These are phyloP conservation scores for Menura novaehollandiae DNA, from an alignment of 2,113 vertebrate species.

Conservation along the genomic window DNA sequence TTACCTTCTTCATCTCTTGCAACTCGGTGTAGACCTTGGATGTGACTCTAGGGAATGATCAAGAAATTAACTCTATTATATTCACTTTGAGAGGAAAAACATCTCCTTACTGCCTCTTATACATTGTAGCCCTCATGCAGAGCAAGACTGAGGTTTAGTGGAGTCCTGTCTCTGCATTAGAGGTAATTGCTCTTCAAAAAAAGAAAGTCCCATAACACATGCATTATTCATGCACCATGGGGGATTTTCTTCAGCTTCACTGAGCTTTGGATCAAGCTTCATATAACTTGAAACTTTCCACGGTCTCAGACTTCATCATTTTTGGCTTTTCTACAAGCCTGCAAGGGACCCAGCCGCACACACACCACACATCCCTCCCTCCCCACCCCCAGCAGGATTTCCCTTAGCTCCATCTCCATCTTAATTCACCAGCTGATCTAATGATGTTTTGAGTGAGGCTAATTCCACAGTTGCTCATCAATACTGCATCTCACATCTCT, in stretches of 20 bases:
- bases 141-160: not conserved
- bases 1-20: not conserved
- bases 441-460: not conserved
- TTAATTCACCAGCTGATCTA: not conserved
- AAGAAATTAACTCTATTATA: not conserved
- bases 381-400: not conserved
- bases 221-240: not conserved
- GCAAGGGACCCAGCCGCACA: not conserved
- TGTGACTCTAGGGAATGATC: not conserved
- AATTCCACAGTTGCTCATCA: not conserved
- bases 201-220: not conserved
- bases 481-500: not conserved
- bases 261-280: not conserved
- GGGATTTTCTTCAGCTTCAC: slow-evolving; percentile 17
- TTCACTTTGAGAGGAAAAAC: not conserved
- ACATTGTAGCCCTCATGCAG: not conserved
- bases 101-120: not conserved
- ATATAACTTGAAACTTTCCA: not conserved
- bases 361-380: not conserved
- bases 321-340: not conserved
- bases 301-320: not conserved
- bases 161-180: not conserved
- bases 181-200: not conserved
- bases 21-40: not conserved
- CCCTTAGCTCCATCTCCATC: not conserved